These are phyloP conservation scores for Steinernema feltiae DNA, from an alignment of 1,140 invertebrate genomes.

Conservation along the genomic window DNA sequence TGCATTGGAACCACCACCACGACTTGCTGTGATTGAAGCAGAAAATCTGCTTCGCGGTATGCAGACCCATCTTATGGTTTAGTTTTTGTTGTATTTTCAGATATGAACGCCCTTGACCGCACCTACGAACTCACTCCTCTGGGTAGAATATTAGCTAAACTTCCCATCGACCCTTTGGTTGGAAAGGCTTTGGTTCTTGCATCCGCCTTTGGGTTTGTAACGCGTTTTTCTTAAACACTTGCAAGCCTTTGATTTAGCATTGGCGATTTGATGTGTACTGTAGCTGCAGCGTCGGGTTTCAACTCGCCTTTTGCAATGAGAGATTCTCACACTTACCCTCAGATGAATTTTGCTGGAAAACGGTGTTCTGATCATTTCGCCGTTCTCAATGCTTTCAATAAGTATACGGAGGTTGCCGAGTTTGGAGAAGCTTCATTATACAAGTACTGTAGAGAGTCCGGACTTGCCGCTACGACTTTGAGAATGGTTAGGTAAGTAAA, in stretches of 20 bases:
- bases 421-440: conserved; percentile 74
- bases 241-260: conserved; percentile 22
- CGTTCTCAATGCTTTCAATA: conserved; percentile 80
- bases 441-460: conserved; percentile 81
- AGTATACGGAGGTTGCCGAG: conserved; percentile 73
- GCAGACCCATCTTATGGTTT: neutral
- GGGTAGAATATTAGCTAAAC: conserved; percentile 60
- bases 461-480: conserved; percentile 77
- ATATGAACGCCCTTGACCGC: conserved; percentile 61
- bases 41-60: conserved; percentile 60
- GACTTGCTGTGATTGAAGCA: conserved; percentile 62
- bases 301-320: conserved; percentile 68
- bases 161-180: conserved; percentile 62
- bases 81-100: conserved; percentile 51
- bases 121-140: conserved; percentile 62
- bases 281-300: conserved; percentile 86
- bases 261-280: conserved; percentile 61
- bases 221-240: neutral
- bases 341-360: conserved; percentile 75
- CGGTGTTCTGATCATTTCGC: conserved; percentile 88
- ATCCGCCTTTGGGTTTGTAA: conserved; percentile 57
- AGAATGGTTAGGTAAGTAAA: conserved; percentile 73
- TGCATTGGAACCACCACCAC: conserved; percentile 62
- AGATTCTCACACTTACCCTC: conserved; percentile 64
- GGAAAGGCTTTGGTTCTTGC: conserved; percentile 62